Conservation (phyloP, 2,113 vertebrate species). For the Chionomys nivalis region DNA sequence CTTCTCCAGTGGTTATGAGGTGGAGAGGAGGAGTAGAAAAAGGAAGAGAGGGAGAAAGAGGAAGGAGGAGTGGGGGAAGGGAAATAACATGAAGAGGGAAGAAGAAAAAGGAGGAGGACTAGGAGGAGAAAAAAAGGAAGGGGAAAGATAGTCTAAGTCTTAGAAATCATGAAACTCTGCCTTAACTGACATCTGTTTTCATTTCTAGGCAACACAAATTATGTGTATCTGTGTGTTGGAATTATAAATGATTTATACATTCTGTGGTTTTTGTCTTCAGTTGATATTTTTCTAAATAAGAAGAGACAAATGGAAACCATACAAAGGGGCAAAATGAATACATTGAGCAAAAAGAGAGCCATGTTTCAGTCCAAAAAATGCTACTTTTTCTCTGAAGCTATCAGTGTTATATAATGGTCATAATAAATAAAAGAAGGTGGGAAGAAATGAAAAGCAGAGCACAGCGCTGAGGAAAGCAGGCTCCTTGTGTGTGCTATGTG, state of each 20-base stretch:
- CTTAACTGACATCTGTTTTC: background rate
- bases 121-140: background rate
- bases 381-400: background rate
- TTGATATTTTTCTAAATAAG: slow-evolving; percentile 15
- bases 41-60: background rate
- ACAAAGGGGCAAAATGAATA: background rate
- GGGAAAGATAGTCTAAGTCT: background rate
- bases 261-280: background rate
- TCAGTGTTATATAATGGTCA: background rate
- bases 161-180: background rate
- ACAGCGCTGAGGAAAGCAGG: background rate
- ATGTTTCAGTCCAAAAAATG: background rate
- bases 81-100: background rate
- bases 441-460: background rate
- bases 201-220: background rate
- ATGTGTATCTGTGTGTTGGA: background rate
- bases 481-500: rapidly evolving
- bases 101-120: background rate
- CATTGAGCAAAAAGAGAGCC: background rate
- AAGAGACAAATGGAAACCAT: slow-evolving; percentile 17
- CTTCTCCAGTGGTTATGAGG: background rate
- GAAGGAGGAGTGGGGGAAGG: background rate
- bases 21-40: background rate
- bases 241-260: background rate
- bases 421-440: background rate